Conservation (phyloP, 2,797 vertebrate genomes). For the Periophthalmus magnuspinnatus region DNA sequence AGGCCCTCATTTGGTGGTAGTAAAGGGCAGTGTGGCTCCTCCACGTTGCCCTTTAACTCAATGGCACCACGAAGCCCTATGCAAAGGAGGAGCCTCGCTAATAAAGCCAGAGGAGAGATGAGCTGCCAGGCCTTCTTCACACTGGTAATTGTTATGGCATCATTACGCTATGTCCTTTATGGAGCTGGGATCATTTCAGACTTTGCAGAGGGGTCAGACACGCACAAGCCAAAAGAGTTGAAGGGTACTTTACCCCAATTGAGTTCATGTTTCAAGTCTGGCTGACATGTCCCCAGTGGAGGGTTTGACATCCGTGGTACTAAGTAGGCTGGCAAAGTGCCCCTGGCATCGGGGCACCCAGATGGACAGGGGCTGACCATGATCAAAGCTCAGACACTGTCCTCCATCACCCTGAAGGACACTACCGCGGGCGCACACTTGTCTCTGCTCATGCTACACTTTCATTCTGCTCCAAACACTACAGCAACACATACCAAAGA, state of each 20-base stretch:
- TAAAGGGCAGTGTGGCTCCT: slow-evolving; percentile 56
- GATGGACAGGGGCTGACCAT: slow-evolving; percentile 70
- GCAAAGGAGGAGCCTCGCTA: slow-evolving; percentile 58
- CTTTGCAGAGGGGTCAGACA: slow-evolving; percentile 50
- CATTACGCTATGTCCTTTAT: slow-evolving; percentile 56
- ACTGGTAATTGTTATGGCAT: slow-evolving; percentile 53
- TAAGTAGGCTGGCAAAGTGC: slow-evolving; percentile 67
- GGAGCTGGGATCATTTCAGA: slow-evolving; percentile 49
- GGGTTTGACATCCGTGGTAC: slow-evolving; percentile 62
- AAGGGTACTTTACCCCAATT: slow-evolving; percentile 55
- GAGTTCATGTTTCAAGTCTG: slow-evolving; percentile 59
- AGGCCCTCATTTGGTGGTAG: slow-evolving; percentile 60
- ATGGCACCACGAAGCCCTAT: slow-evolving; percentile 52
- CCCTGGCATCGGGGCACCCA: slow-evolving; percentile 70
- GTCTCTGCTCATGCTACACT: slow-evolving; percentile 12
- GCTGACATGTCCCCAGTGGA: slow-evolving; percentile 66
- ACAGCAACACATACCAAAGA: slow-evolving; percentile 24
- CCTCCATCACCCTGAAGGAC: slow-evolving; percentile 73
- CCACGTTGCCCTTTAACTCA: slow-evolving; percentile 63
- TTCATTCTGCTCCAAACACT: slow-evolving; percentile 28
- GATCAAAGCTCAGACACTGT: slow-evolving; percentile 69
- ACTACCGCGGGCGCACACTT: slow-evolving; percentile 39
- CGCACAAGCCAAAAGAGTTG: slow-evolving; percentile 54
- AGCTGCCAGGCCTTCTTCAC: slow-evolving; percentile 57
- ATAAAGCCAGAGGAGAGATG: slow-evolving; percentile 66